These are phyloP conservation scores for Platichthys stellatus DNA, from an alignment of 2,113 vertebrate genomes.

Conservation along the genomic window DNA sequence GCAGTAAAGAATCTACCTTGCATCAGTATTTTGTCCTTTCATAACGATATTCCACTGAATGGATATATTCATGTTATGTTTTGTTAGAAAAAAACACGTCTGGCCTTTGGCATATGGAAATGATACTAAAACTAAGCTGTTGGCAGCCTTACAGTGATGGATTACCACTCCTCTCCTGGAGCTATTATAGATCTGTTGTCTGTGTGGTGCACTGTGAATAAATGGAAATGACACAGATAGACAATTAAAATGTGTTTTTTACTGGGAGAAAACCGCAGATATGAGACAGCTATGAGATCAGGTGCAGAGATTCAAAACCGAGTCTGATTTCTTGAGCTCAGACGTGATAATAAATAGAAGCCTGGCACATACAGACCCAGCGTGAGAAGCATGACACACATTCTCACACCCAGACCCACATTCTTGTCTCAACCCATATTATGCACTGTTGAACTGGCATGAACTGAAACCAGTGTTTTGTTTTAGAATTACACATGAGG, in stretches of 20 bases:
- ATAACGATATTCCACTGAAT: constrained; percentile 3
- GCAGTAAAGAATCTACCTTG: no score
- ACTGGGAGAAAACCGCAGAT: constrained; percentile 41
- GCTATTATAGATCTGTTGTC: constrained; percentile 60
- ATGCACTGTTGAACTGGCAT: not conserved
- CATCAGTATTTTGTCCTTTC: constrained; percentile 31
- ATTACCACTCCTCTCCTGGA: constrained; percentile 51
- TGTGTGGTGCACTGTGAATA: constrained; percentile 44
- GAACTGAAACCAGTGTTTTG: constrained; percentile 1
- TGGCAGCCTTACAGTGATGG: constrained; percentile 57
- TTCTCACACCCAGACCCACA: not conserved
- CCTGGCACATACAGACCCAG: not conserved
- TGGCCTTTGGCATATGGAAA: constrained; percentile 54
- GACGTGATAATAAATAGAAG: not conserved
- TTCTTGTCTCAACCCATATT: not conserved
- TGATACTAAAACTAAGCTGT: constrained; percentile 51
- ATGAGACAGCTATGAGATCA: constrained; percentile 21
- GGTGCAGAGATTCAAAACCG: constrained; percentile 18
- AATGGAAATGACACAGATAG: constrained; percentile 54
- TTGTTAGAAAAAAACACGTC: constrained; percentile 42
- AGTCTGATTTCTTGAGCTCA: constrained; percentile 6
- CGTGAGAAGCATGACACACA: not conserved
- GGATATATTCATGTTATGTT: constrained; percentile 29
- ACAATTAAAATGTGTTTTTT: constrained; percentile 56
- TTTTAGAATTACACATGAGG: not conserved